Evolutionary conservation across 2,888 invertebrate genomes (phyloP).

Genomic region (Diadromus collaris): DNA sequence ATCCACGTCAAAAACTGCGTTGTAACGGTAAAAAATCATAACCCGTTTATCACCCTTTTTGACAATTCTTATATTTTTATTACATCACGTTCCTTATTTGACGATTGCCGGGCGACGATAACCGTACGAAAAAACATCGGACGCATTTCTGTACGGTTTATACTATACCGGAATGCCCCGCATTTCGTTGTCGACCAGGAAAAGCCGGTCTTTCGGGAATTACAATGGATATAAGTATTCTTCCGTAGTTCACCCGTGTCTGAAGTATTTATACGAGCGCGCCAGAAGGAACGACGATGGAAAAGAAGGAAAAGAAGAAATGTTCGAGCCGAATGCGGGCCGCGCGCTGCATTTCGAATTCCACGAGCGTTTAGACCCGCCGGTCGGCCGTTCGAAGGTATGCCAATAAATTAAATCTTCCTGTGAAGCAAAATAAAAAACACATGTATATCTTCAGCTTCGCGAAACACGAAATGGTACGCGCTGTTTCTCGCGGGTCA

Average conservation of each 20-base stretch:
- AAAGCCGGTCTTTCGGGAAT: slow-evolving; percentile 66
- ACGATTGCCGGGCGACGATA: slow-evolving; percentile 7
- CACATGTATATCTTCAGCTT: slow-evolving; percentile 14
- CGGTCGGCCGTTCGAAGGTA: slow-evolving; percentile 66
- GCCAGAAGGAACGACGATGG: slow-evolving; percentile 21
- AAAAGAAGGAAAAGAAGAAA: slow-evolving; percentile 35
- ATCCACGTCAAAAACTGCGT: slow-evolving; percentile 9
- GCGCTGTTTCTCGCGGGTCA: slow-evolving; percentile 46
- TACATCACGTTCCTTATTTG: slow-evolving; percentile 28
- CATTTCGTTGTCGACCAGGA: slow-evolving; percentile 19
- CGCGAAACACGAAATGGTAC: slow-evolving; percentile 48
- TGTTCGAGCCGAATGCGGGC: slow-evolving; percentile 52
- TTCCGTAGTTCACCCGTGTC: slow-evolving; percentile 29
- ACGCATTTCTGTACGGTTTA: neutral
- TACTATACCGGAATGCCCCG: neutral
- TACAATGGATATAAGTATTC: slow-evolving; percentile 63
- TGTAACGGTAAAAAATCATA: slow-evolving; percentile 33
- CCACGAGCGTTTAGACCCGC: slow-evolving; percentile 65
- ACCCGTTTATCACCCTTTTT: neutral
- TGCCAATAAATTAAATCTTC: slow-evolving; percentile 66
- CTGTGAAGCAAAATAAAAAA: slow-evolving; percentile 16
- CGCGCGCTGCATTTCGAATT: slow-evolving; percentile 70
- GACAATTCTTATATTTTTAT: neutral
- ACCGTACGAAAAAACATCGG: neutral
- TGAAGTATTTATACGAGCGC: slow-evolving; percentile 4